Conservation (phyloP, 37 sponge, comb jelly and placozoan genomes). For the Eunapius fragilis region DNA sequence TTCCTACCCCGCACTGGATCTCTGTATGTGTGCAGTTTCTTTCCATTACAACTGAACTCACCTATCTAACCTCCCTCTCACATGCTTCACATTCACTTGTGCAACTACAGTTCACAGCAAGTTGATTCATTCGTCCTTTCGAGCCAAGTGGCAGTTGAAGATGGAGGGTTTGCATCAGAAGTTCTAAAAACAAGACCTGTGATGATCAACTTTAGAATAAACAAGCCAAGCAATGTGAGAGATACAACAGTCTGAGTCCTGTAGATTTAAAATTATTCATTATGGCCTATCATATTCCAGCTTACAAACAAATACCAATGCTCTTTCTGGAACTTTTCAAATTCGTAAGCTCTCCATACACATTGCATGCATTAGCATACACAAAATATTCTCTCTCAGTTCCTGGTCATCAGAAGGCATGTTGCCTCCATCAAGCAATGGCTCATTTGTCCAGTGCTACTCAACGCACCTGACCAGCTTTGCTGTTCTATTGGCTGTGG, state of each 20-base stretch:
- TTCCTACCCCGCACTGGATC: constrained; percentile 5
- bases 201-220: background rate
- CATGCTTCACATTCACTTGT: background rate
- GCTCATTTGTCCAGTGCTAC: constrained; percentile 20
- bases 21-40: background rate
- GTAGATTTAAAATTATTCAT: too few relatives aligned
- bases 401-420: background rate
- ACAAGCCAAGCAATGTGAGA: background rate
- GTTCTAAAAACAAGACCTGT: constrained; percentile 4
- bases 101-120: background rate
- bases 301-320: background rate
- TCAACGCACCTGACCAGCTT: constrained; percentile 69
- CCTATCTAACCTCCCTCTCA: background rate
- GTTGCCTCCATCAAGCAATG: background rate
- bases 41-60: background rate
- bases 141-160: constrained; percentile 2
- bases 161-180: background rate
- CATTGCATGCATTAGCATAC: background rate
- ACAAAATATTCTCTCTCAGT: background rate
- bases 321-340: constrained; percentile 23
- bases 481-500: constrained; percentile 67
- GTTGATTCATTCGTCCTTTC: background rate
- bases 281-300: too few relatives aligned
- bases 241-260: background rate
- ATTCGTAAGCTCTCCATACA: background rate